Percentiles rank a stretch among this genome's conserved stretches.
These are phyloP conservation scores for Pseudorhombus dupliciocellatus DNA, from an alignment of 2,113 vertebrate species.

Conservation along the genomic window DNA sequence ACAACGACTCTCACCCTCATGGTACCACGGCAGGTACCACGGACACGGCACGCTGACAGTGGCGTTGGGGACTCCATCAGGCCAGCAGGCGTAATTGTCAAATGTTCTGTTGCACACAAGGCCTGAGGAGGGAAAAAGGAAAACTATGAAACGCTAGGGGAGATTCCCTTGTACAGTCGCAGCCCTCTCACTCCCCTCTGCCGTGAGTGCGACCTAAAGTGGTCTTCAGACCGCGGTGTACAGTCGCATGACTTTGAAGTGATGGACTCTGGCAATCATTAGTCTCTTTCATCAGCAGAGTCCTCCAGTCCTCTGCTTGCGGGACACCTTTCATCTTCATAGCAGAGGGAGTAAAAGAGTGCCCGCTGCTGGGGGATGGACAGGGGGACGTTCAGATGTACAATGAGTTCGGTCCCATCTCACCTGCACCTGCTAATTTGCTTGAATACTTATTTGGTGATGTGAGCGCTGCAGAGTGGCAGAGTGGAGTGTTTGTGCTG, in stretches of 20 bases:
- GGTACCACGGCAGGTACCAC: slow-evolving; percentile 92
- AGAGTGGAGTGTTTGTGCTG: slow-evolving; percentile 1
- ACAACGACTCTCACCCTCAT: slow-evolving; percentile 79
- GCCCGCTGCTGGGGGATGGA: background rate
- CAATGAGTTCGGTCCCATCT: slow-evolving; percentile 1
- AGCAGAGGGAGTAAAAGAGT: background rate
- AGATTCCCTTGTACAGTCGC: background rate
- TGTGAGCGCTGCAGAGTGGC: background rate
- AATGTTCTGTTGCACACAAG: slow-evolving; percentile 92
- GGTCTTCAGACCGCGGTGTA: background rate
- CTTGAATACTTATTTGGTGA: background rate
- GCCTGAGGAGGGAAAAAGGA: slow-evolving; percentile 68
- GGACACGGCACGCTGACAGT: slow-evolving; percentile 91
- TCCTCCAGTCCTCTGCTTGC: background rate
- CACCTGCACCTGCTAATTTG: slow-evolving; percentile 2
- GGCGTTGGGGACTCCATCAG: slow-evolving; percentile 89
- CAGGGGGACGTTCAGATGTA: background rate
- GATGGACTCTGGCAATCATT: slow-evolving; percentile 14
- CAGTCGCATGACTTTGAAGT: slow-evolving; percentile 32
- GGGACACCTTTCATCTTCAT: slow-evolving; percentile 31
- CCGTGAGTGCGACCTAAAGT: background rate
- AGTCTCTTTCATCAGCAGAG: slow-evolving; percentile 48
- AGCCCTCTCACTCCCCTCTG: too few relatives aligned
- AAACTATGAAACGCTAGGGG: background rate
- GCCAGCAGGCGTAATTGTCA: slow-evolving; percentile 92